These are phyloP conservation scores for Dendrocopos noguchii DNA, from an alignment of 2,113 vertebrate genomes.

Conservation along the genomic window DNA sequence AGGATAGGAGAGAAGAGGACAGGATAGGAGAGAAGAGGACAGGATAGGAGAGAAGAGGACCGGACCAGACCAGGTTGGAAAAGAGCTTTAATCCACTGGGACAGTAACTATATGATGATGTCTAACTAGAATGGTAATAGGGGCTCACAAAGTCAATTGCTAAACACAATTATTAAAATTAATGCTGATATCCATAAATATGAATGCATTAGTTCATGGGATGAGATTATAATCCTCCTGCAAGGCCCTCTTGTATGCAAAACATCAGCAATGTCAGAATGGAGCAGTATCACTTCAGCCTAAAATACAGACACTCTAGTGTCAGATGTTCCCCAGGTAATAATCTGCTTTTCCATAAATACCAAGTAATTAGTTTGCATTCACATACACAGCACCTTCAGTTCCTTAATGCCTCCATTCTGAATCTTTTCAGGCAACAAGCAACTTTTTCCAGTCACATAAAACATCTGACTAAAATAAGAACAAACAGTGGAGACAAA, in stretches of 20 bases:
- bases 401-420: neutral
- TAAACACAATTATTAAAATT: neutral
- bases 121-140: neutral
- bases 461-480: neutral
- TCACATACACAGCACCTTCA: neutral
- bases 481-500: neutral
- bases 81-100: neutral
- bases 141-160: neutral
- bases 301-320: neutral
- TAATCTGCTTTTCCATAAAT: neutral
- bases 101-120: neutral
- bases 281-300: neutral
- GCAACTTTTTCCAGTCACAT: neutral
- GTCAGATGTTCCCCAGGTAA: neutral
- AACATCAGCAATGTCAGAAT: neutral
- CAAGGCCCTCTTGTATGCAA: neutral
- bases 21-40: no score
- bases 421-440: neutral
- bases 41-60: no score
- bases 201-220: neutral
- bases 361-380: neutral
- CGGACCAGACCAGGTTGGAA: no score
- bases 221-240: neutral
- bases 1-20: no score
- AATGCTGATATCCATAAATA: neutral